Conservation (phyloP, 2,888 invertebrate species). For the Thalpophila matura region DNA sequence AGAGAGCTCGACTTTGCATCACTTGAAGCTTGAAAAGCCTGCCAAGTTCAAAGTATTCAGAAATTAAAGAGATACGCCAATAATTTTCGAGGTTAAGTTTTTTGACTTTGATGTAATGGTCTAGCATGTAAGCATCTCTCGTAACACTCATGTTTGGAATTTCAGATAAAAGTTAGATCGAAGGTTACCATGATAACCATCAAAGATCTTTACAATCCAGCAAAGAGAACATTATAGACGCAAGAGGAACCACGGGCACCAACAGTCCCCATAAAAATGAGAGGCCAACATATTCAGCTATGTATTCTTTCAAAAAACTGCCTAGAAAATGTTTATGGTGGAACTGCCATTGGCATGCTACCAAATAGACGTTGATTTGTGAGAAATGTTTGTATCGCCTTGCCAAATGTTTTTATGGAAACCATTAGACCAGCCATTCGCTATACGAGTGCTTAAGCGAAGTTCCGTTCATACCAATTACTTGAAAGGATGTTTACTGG, state of each 20-base stretch:
- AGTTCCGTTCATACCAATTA: conserved; percentile 21
- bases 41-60: too few species aligned
- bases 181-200: too few species aligned
- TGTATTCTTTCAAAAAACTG: conserved; percentile 41
- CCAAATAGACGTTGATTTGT: conserved; percentile 57
- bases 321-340: conserved; percentile 31
- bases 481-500: conserved; percentile 30
- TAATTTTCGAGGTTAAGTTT: too few species aligned
- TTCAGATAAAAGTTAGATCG: too few species aligned
- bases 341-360: conserved; percentile 39
- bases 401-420: conserved; percentile 61
- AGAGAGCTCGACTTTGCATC: too few species aligned
- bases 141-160: too few species aligned
- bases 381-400: conserved; percentile 31
- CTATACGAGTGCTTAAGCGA: conserved; percentile 12
- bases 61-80: too few species aligned
- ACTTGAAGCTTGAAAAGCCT: too few species aligned
- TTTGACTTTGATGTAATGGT: too few species aligned
- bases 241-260: neutral
- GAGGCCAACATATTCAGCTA: conserved; percentile 4
- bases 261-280: neutral
- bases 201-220: neutral
- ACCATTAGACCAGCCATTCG: conserved; percentile 35
- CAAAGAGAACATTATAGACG: neutral
- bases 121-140: too few species aligned